phyloP scores from a whole-genome alignment of 2,797 vertebrate genomes.

The Acipenser ruthenus region DNA sequence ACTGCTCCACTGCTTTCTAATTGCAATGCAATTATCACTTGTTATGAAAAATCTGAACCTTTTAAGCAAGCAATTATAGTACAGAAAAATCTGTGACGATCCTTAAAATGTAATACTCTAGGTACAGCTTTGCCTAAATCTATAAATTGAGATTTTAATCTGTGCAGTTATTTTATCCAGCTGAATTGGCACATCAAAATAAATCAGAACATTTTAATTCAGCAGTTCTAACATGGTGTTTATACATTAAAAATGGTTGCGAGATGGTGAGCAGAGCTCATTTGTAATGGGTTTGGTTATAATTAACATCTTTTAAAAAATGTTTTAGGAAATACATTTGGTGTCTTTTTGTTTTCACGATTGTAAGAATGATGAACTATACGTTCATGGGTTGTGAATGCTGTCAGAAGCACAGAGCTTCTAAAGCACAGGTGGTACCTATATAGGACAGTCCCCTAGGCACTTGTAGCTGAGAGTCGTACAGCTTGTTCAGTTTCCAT shows the following conservation, averaged over 20 bases:
- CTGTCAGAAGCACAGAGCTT: conserved; percentile 46
- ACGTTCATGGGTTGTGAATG: conserved; percentile 10
- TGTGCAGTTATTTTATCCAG: conserved; percentile 40
- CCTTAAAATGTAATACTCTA: conserved; percentile 46
- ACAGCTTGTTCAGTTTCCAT: conserved; percentile 79
- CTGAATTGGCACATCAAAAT: conserved; percentile 26
- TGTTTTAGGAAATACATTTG: conserved; percentile 24
- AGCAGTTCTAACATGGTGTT: conserved; percentile 19
- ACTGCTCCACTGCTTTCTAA: conserved; percentile 57
- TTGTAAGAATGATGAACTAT: not conserved
- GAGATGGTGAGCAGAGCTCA: conserved; percentile 9
- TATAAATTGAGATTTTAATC: conserved; percentile 52
- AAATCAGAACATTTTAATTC: conserved; percentile 25
- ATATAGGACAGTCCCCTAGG: conserved; percentile 87
- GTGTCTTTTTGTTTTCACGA: not conserved
- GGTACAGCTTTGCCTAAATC: conserved; percentile 41
- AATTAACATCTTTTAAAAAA: conserved; percentile 32
- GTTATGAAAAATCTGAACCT: conserved; percentile 60
- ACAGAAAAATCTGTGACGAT: conserved; percentile 53
- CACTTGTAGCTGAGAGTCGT: conserved; percentile 79
- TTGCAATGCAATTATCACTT: conserved; percentile 58
- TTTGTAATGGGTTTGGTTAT: conserved; percentile 33
- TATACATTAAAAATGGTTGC: conserved; percentile 18
- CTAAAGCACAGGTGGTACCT: conserved; percentile 77
- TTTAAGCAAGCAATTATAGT: conserved; percentile 61